A percentile compares a stretch with the other conserved stretches of the same genome.
phyloP scores from a whole-genome alignment of 2,888 invertebrate genomes.

The Lithosia quadra region DNA sequence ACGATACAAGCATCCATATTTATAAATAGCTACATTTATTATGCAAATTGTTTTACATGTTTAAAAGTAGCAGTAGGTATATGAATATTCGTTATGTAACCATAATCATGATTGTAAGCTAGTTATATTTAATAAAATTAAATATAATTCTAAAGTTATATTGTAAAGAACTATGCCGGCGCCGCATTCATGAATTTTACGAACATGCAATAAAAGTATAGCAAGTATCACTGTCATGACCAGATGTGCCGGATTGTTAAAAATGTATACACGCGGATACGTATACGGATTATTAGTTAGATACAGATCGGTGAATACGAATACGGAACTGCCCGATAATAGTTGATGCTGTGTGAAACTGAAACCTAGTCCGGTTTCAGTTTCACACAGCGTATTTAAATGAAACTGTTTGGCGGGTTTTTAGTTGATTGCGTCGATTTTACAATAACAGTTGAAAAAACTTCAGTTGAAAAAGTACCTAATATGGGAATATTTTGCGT shows the following conservation, averaged over 20 bases:
- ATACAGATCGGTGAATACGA: not conserved
- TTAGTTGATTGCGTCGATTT: too few species aligned
- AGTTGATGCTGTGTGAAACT: not conserved
- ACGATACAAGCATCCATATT: not conserved
- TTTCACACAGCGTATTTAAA: not conserved
- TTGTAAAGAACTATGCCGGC: not conserved
- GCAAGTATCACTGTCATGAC: not conserved
- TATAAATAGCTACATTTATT: not conserved
- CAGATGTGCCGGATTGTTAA: not conserved
- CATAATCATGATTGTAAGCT: not conserved
- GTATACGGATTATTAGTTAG: not conserved
- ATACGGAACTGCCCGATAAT: not conserved
- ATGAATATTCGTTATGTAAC: not conserved
- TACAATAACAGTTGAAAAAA: not conserved
- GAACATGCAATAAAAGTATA: not conserved
- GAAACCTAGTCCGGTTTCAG: too few species aligned
- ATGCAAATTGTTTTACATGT: constrained; percentile 3
- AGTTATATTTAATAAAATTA: not conserved
- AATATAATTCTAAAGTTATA: not conserved
- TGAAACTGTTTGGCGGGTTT: not conserved
- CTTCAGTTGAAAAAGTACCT: not conserved
- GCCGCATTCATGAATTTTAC: not conserved
- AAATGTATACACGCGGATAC: not conserved
- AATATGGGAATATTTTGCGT: not conserved
- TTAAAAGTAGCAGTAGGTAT: not conserved